Evolutionary conservation across 1,140 invertebrate species (phyloP).

Genomic region (Drosophila teissieri): DNA sequence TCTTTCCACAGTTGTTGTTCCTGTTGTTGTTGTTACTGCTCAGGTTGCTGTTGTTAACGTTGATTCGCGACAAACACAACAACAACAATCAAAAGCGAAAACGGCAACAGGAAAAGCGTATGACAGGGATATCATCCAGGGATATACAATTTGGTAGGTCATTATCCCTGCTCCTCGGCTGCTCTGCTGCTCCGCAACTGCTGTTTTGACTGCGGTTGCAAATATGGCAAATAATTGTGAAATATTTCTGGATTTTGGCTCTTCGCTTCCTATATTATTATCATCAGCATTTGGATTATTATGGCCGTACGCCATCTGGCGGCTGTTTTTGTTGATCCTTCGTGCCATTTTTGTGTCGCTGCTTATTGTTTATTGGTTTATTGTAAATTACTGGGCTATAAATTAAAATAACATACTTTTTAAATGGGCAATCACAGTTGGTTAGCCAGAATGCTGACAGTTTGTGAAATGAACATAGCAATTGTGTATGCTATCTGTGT

Average conservation of each 20-base stretch:
- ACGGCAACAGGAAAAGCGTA: conserved; percentile 17
- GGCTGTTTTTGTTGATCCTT: conserved; percentile 30
- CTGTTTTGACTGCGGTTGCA: conserved; percentile 69
- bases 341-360: conserved; percentile 27
- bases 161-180: conserved; percentile 33
- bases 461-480: too few species aligned
- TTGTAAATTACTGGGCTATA: conserved; percentile 72
- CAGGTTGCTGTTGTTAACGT: conserved; percentile 62
- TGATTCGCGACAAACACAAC: conserved; percentile 60
- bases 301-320: conserved; percentile 48
- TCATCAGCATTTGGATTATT: conserved; percentile 13
- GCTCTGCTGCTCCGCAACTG: conserved; percentile 11
- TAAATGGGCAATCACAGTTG: conserved; percentile 71
- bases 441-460: conserved; percentile 30
- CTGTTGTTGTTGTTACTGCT: conserved; percentile 23
- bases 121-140: conserved; percentile 65
- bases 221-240: conserved; percentile 77
- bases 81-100: conserved; percentile 35
- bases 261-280: conserved; percentile 24
- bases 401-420: conserved; percentile 77
- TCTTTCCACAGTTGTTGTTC: conserved; percentile 2
- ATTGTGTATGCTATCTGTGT: neutral
- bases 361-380: conserved; percentile 59
- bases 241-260: conserved; percentile 40
- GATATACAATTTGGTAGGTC: conserved; percentile 52